Percentiles rank a stretch among this genome's conserved stretches.
Conservation (phyloP, 2,888 invertebrate genomes). For the Rhodophaea formosa region DNA sequence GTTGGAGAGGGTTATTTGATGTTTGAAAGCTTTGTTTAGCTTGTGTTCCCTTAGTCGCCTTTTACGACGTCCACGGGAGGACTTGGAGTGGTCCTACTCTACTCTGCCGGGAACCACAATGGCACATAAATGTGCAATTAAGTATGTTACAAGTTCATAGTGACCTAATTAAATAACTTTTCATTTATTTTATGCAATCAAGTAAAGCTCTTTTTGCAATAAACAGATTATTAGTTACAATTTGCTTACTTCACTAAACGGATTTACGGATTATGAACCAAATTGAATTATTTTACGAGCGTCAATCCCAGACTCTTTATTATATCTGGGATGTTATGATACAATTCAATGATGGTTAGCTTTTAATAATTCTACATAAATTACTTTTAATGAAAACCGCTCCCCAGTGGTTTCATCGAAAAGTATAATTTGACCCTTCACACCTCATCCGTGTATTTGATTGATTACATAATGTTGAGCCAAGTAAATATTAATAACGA, state of each 20-base stretch:
- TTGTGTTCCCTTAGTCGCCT: too few relatives aligned
- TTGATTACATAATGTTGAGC: not conserved
- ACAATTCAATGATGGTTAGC: not conserved
- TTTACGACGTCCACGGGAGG: too few relatives aligned
- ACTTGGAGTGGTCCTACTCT: too few relatives aligned
- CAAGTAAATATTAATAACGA: not conserved
- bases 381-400: not conserved
- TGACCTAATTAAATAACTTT: too few relatives aligned
- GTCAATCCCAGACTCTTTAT: not conserved
- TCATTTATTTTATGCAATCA: too few relatives aligned
- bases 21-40: too few relatives aligned
- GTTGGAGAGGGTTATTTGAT: too few relatives aligned
- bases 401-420: not conserved
- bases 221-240: not conserved
- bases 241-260: conserved; percentile 4
- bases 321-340: not conserved
- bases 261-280: not conserved
- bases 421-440: not conserved
- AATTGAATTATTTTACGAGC: not conserved
- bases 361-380: not conserved
- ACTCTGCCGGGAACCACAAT: too few relatives aligned
- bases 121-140: too few relatives aligned
- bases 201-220: conserved; percentile 21
- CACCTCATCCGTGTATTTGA: not conserved
- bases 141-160: too few relatives aligned